These are phyloP conservation scores for Leucophenga montana DNA, from an alignment of 2,888 invertebrate genomes.

Conservation along the genomic window DNA sequence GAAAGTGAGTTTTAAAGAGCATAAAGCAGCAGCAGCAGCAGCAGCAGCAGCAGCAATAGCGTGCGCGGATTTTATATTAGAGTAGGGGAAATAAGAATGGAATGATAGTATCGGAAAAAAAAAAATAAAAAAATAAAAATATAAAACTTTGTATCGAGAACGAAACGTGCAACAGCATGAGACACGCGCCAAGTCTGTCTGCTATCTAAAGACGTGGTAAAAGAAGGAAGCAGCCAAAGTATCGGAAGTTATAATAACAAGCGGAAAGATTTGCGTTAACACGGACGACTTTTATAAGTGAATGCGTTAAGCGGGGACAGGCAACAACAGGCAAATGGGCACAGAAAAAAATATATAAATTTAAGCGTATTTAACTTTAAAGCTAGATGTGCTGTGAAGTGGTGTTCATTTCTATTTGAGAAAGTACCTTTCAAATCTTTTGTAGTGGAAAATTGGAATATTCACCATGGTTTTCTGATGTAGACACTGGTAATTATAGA, in stretches of 20 bases:
- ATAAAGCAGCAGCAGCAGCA: conserved; percentile 7
- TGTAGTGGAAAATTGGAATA: too few species aligned
- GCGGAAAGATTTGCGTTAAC: conserved; percentile 65
- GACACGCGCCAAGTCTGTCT: conserved; percentile 11
- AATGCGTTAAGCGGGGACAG: too few species aligned
- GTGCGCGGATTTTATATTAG: not conserved
- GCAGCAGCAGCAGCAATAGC: conserved; percentile 1
- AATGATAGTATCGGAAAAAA: not conserved
- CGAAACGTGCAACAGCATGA: conserved; percentile 8
- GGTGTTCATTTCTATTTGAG: too few species aligned
- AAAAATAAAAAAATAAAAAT: conserved; percentile 51
- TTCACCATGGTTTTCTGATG: too few species aligned
- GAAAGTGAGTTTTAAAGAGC: conserved; percentile 13
- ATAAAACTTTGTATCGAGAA: not conserved
- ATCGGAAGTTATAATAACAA: conserved; percentile 62
- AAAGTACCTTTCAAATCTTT: too few species aligned
- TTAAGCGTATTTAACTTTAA: too few species aligned
- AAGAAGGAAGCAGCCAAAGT: conserved; percentile 47
- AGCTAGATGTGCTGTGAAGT: too few species aligned
- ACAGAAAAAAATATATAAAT: too few species aligned
- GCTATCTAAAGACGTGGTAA: not conserved
- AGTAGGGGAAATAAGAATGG: not conserved
- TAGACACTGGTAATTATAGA: too few species aligned
- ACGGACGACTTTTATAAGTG: too few species aligned
- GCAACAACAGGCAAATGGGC: too few species aligned